A percentile compares a stretch with the other conserved stretches of the same genome.
These are phyloP conservation scores for Lycorma delicatula DNA, from an alignment of 1,140 invertebrate species.

Conservation along the genomic window DNA sequence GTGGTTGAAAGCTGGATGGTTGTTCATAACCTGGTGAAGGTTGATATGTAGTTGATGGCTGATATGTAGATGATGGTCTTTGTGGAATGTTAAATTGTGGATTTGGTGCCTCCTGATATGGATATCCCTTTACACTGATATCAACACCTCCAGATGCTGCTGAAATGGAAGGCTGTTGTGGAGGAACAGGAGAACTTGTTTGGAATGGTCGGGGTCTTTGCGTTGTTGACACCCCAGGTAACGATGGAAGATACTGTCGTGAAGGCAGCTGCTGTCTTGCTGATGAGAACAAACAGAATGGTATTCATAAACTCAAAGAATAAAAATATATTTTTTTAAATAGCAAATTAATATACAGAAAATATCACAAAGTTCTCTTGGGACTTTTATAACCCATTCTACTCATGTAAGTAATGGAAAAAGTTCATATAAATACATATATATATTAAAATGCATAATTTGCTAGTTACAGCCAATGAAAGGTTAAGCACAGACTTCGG, in stretches of 20 bases:
- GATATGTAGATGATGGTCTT: constrained; percentile 3
- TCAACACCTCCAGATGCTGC: neutral
- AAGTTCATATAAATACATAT: neutral
- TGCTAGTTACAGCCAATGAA: too few relatives aligned
- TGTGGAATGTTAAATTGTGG: constrained; percentile 11
- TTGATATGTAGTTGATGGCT: neutral
- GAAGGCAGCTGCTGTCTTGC: constrained; percentile 8
- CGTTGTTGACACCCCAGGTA: neutral
- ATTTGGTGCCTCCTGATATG: constrained; percentile 9
- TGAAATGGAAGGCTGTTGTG: neutral
- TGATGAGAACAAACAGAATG: neutral
- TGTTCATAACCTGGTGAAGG: too few relatives aligned
- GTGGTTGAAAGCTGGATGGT: too few relatives aligned
- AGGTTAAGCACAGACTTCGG: too few relatives aligned
- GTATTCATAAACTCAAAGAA: neutral
- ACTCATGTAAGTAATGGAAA: neutral
- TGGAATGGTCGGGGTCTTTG: constrained; percentile 20
- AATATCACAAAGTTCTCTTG: too few relatives aligned
- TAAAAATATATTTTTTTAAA: constrained; percentile 11
- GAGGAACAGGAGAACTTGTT: constrained; percentile 3
- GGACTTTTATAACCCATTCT: too few relatives aligned
- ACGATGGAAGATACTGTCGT: constrained; percentile 2
- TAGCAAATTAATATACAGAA: too few relatives aligned
- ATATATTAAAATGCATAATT: constrained; percentile 1
- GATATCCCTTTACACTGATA: constrained; percentile 11